These are phyloP conservation scores for Notechis scutatus DNA, from an alignment of 2,113 vertebrate species.

Conservation along the genomic window DNA sequence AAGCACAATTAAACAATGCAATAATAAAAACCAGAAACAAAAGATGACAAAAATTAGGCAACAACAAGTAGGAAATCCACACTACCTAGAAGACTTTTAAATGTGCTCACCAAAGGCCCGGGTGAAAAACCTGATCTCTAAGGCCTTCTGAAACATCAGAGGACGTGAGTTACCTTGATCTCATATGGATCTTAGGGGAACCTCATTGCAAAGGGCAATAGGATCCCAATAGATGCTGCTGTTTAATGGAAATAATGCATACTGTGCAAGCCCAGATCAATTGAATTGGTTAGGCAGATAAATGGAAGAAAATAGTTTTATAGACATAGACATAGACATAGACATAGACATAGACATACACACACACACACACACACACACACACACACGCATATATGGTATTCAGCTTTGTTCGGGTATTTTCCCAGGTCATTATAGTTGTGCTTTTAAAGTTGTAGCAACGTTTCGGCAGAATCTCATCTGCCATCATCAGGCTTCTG, in stretches of 20 bases:
- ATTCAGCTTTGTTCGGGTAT: too few species aligned
- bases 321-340: neutral
- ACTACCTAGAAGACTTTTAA: neutral
- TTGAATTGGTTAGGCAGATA: neutral
- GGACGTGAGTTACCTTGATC: neutral
- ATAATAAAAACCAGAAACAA: too few species aligned
- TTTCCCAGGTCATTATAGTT: too few species aligned
- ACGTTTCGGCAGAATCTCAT: too few species aligned
- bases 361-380: too few species aligned
- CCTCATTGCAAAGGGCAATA: neutral
- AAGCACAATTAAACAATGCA: too few species aligned
- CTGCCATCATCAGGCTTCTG: too few species aligned
- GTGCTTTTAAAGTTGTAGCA: too few species aligned
- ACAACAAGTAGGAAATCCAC: neutral
- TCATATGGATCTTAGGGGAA: neutral
- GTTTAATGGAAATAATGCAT: neutral
- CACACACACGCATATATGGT: too few species aligned
- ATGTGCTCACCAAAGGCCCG: neutral
- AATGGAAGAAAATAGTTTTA: neutral
- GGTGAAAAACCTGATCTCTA: neutral
- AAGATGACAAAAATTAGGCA: neutral
- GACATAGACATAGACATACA: too few species aligned
- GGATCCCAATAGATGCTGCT: neutral
- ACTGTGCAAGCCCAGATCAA: neutral
- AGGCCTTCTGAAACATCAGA: neutral